Percentiles rank a stretch among this genome's conserved stretches.
These are phyloP conservation scores for Setipinna tenuifilis DNA, from an alignment of 2,797 vertebrate species.

Conservation along the genomic window DNA sequence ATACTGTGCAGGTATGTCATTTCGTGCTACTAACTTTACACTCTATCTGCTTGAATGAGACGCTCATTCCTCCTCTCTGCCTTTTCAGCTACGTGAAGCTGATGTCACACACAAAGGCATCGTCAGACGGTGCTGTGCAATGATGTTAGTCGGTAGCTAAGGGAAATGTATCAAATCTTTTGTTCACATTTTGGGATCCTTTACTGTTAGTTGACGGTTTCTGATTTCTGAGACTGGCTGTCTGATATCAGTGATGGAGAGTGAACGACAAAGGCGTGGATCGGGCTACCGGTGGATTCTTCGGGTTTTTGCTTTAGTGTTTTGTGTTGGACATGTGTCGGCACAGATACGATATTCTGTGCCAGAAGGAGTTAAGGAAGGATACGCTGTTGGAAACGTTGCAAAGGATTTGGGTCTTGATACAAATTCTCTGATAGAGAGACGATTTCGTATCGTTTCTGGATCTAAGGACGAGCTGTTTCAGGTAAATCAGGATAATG, in stretches of 20 bases:
- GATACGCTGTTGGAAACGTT: slow-evolving; percentile 66
- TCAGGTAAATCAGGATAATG: slow-evolving; percentile 62
- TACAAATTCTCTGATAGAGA: slow-evolving; percentile 54
- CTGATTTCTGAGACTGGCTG: too few relatives aligned
- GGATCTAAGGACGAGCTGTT: slow-evolving; percentile 63
- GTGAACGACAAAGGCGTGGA: slow-evolving; percentile 31
- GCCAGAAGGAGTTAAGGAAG: slow-evolving; percentile 66
- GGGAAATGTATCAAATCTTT: neutral
- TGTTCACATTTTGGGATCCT: neutral
- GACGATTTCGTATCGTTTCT: slow-evolving; percentile 63
- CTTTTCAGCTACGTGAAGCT: neutral
- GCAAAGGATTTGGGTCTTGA: slow-evolving; percentile 68
- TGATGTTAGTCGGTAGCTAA: neutral
- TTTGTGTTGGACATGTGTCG: slow-evolving; percentile 32
- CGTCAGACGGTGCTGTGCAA: neutral
- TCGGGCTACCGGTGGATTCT: slow-evolving; percentile 36
- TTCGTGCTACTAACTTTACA: too few relatives aligned
- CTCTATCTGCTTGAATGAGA: too few relatives aligned
- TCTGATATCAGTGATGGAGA: slow-evolving; percentile 19
- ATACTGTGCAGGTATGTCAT: too few relatives aligned
- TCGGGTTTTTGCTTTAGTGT: slow-evolving; percentile 36
- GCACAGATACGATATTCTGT: slow-evolving; percentile 65
- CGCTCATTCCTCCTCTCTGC: neutral
- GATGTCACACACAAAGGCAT: neutral
- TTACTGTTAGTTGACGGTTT: neutral